Evolutionary conservation across 2,888 invertebrate genomes (phyloP).

Genomic region (Clunio marinus): DNA sequence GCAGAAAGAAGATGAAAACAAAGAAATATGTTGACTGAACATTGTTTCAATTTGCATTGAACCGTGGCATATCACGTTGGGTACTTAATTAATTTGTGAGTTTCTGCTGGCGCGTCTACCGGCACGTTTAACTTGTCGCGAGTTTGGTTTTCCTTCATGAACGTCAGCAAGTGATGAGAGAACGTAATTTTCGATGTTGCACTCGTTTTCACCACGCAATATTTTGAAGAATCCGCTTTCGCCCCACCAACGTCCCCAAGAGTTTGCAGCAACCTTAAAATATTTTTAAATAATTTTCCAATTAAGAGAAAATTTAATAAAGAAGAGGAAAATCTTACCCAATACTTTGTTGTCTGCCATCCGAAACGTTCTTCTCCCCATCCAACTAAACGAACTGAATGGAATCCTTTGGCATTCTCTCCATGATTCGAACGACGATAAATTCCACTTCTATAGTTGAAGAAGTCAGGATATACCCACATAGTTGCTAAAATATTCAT

Average conservation of each 20-base stretch:
- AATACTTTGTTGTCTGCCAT: conserved; percentile 66
- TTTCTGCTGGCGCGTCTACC: background rate
- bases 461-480: conserved; percentile 88
- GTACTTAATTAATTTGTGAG: conserved; percentile 7
- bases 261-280: conserved; percentile 81
- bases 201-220: conserved; percentile 75
- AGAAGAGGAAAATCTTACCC: conserved; percentile 60
- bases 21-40: background rate
- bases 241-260: conserved; percentile 66
- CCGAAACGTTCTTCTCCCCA: conserved; percentile 75
- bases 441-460: conserved; percentile 79
- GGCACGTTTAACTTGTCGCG: background rate
- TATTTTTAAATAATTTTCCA: conserved; percentile 43
- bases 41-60: background rate
- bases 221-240: conserved; percentile 89
- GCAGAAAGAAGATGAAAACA: background rate
- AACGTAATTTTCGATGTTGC: conserved; percentile 86
- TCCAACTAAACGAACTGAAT: conserved; percentile 87
- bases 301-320: conserved; percentile 34
- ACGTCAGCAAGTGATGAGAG: conserved; percentile 57
- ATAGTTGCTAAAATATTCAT: conserved; percentile 65
- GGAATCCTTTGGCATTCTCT: conserved; percentile 64
- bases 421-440: conserved; percentile 65
- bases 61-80: conserved; percentile 8
- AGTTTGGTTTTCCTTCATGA: background rate